Evolutionary conservation across 2,888 invertebrate species (phyloP), one percentile per base, ranked within the genome.

Genomic region (Amblyjoppa fuscipennis): DNA sequence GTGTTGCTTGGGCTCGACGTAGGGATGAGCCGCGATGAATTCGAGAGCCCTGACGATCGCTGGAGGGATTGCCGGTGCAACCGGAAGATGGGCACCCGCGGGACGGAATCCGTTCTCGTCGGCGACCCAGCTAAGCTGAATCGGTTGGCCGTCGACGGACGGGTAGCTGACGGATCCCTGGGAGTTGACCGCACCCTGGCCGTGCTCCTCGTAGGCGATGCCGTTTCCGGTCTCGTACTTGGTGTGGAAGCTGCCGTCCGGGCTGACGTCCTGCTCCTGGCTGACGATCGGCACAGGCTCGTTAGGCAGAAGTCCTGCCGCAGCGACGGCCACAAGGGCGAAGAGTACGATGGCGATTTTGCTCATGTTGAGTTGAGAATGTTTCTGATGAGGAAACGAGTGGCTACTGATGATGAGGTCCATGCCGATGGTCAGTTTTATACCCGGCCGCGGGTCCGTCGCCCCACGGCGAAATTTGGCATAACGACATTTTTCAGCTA

Each of bases 171-270:
- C 56, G 59, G 87, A 68, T 64, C 86, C 70, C 81, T 81, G 59
- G 49, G 70, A 6, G 66, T 75, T n/a, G 53, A 75, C 16, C 38
- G 85, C 85, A 28, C 85, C 79, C 7, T 59, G 56, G 56, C 89
- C 89, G 4, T 86, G 56, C 53, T 88, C 88, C 56, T 84, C 64
- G 7, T 71, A 79, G 11, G 25, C 49, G 49, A 89, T 89, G 38
- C 89, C 89, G 80, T 89, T 89, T 13, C n/a, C 87, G 31, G 89
- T 88, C 69, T 89, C 86, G 78, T 53, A 90, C 53, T 69, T 80
- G 31, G 69, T 86, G 49, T 49, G 28, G 87, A 83, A 90, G 56
- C 79, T 84, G 69, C 89, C 89, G 68, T 88, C 89, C 7, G 85
- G 80, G 68, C 59, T 77, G 9, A 71, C 4, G 7, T 89, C 88